Percentiles rank a stretch among this genome's conserved stretches.
phyloP scores from a whole-genome alignment of 1,140 invertebrate species.

The Chrysopa pallens region DNA sequence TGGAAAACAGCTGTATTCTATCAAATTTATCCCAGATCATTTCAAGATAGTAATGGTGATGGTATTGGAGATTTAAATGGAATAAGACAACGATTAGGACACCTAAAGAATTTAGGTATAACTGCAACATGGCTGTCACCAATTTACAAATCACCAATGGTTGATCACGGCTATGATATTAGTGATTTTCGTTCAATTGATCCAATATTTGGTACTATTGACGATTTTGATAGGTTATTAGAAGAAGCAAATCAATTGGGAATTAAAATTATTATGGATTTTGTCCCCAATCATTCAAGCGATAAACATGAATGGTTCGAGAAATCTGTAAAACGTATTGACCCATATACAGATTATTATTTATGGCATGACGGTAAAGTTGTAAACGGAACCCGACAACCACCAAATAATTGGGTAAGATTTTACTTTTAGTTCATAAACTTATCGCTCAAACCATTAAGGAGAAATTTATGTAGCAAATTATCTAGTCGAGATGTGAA shows the following conservation, averaged over 20 bases:
- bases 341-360: conserved; percentile 55
- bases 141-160: conserved; percentile 46
- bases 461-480: too few relatives aligned
- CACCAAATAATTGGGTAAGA: conserved; percentile 68
- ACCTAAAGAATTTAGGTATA: conserved; percentile 34
- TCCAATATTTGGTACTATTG: conserved; percentile 44
- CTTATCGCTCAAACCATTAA: too few relatives aligned
- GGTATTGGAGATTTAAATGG: conserved; percentile 58
- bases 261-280: conserved; percentile 63
- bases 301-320: conserved; percentile 62
- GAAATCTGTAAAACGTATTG: conserved; percentile 35
- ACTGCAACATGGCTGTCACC: conserved; percentile 50
- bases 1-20: conserved; percentile 58
- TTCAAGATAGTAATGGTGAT: conserved; percentile 51
- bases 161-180: conserved; percentile 53
- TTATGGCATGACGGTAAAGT: conserved; percentile 46
- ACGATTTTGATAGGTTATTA: conserved; percentile 44
- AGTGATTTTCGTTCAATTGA: conserved; percentile 50
- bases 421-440: too few relatives aligned
- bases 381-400: conserved; percentile 24
- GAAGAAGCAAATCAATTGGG: conserved; percentile 35
- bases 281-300: conserved; percentile 74
- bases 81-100: conserved; percentile 36
- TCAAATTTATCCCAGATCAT: conserved; percentile 60
- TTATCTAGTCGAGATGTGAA: too few relatives aligned